These are phyloP conservation scores for Muscicapa adusta DNA, from an alignment of 2,113 vertebrate species.

Conservation along the genomic window DNA sequence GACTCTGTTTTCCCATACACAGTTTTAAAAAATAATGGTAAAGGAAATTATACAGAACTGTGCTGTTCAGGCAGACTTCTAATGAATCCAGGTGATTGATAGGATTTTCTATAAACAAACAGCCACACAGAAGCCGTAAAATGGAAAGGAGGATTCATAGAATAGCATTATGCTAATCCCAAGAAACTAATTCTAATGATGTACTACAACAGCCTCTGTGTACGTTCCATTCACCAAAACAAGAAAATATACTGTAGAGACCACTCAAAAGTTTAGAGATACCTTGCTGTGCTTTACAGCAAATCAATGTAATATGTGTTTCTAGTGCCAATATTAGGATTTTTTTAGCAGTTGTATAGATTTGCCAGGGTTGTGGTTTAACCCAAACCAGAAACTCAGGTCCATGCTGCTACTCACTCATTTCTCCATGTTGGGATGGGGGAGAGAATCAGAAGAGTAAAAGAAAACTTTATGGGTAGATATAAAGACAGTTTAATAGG, in stretches of 20 bases:
- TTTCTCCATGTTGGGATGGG: background rate
- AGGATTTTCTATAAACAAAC: conserved; percentile 73
- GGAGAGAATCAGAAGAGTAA: background rate
- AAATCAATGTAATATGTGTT: conserved; percentile 17
- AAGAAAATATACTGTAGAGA: conserved; percentile 70
- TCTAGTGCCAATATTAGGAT: background rate
- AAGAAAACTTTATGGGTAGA: background rate
- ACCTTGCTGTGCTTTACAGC: conserved; percentile 19
- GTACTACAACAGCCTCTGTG: conserved; percentile 50
- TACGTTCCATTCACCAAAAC: conserved; percentile 50
- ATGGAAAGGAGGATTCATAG: conserved; percentile 66
- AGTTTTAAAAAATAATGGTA: conserved; percentile 67
- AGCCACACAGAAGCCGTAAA: conserved; percentile 70
- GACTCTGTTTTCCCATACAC: conserved; percentile 49
- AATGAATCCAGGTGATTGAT: conserved; percentile 75
- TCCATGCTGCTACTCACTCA: background rate
- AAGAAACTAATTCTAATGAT: conserved; percentile 75
- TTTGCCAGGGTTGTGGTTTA: background rate
- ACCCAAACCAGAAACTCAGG: background rate
- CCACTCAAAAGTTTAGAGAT: conserved; percentile 59
- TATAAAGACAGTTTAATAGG: background rate
- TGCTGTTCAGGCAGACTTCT: conserved; percentile 72
- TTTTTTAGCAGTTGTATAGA: background rate
- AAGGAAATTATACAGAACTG: conserved; percentile 70
- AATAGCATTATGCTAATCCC: conserved; percentile 76